Evolutionary conservation across 2,797 vertebrate genomes (phyloP).

Genomic region (Tangara arthus): DNA sequence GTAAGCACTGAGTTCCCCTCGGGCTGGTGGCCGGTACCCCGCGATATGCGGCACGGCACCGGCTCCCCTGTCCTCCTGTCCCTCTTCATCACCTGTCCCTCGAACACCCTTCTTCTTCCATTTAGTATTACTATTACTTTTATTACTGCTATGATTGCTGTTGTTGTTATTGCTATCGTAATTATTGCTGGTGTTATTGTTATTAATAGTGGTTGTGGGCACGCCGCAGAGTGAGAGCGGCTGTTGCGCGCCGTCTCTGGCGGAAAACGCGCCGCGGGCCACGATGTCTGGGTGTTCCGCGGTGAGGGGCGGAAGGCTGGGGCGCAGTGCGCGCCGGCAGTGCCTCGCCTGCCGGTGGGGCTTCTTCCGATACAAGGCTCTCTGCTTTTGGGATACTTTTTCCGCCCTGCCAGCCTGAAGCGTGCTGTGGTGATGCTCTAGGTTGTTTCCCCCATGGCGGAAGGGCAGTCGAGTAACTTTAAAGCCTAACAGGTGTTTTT

Average conservation of each 20-base stretch:
- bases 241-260: neutral
- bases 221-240: neutral
- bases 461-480: neutral
- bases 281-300: neutral
- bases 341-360: neutral
- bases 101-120: neutral
- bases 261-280: neutral
- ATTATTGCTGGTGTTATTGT: neutral
- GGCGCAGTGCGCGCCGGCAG: neutral
- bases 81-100: neutral
- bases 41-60: neutral
- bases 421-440: neutral
- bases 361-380: neutral
- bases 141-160: neutral
- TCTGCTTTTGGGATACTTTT: neutral
- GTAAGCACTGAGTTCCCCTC: slow-evolving; percentile 60
- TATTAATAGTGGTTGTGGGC: neutral
- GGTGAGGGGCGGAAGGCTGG: neutral
- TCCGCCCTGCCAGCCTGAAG: neutral
- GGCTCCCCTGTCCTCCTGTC: neutral
- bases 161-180: neutral
- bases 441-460: neutral
- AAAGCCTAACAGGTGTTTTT: slow-evolving; percentile 73
- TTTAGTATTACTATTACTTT: neutral
- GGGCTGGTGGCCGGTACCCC: neutral